These are phyloP conservation scores for Bombus terrestris DNA, from an alignment of 1,140 invertebrate species.

Conservation along the genomic window DNA sequence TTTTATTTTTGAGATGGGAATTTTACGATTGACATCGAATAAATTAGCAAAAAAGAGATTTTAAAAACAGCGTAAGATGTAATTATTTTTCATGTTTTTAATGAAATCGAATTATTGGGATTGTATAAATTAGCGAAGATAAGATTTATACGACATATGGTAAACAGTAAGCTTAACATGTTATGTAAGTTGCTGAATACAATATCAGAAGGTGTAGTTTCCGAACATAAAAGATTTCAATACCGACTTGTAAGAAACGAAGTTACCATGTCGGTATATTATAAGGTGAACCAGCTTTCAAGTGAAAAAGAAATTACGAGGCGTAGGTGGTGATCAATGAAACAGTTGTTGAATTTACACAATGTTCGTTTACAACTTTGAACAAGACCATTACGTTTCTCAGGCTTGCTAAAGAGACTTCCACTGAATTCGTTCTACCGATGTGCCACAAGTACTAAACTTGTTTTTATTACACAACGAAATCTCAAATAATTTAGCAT, in stretches of 20 bases:
- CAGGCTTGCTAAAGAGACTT: not conserved
- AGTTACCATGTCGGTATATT: not conserved
- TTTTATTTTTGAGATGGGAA: accelerated
- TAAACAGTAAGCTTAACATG: not conserved
- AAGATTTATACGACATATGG: not conserved
- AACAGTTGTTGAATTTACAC: constrained; percentile 34
- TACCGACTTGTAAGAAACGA: not conserved
- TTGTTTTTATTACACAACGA: not conserved
- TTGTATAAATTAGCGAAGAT: not conserved
- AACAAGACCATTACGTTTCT: constrained; percentile 12
- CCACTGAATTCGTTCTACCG: not conserved
- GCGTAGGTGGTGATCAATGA: constrained; percentile 31
- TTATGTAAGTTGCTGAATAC: constrained; percentile 6
- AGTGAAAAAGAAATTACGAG: not conserved
- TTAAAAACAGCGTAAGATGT: not conserved
- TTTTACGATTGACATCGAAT: too few relatives aligned
- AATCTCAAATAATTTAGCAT: not conserved
- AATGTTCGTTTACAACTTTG: constrained; percentile 32
- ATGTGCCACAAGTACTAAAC: not conserved
- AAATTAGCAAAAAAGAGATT: too few relatives aligned
- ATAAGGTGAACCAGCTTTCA: constrained; percentile 2
- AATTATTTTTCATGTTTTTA: not conserved
- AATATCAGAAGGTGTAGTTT: constrained; percentile 20
- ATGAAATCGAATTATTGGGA: not conserved
- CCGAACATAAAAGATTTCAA: not conserved